phyloP scores from a whole-genome alignment of 2,797 vertebrate species.

The Hipposideros larvatus region DNA sequence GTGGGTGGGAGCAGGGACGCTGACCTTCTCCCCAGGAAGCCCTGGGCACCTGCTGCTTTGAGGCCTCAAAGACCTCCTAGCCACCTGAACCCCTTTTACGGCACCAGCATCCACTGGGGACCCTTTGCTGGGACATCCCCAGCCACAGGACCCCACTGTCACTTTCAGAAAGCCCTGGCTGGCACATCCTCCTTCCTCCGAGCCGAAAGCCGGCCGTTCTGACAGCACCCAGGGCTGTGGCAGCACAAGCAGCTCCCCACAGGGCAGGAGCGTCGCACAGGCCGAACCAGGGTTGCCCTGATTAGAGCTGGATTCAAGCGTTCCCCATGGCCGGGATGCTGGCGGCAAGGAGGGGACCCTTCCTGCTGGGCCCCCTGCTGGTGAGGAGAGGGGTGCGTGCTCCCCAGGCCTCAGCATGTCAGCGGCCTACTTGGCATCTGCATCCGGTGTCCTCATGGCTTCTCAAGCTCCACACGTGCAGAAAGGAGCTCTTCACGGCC shows the following conservation, averaged over 20 bases:
- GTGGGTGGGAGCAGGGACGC: not conserved
- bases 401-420: not conserved
- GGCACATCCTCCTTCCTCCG: no score
- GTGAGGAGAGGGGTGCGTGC: accelerated
- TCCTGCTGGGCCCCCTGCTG: not conserved
- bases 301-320: not conserved
- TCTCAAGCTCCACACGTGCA: not conserved
- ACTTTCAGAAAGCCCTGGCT: no score
- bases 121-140: not conserved
- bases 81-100: no score
- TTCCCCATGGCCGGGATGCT: not conserved
- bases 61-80: not conserved
- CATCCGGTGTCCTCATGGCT: accelerated
- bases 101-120: not conserved
- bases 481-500: no score
- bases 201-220: no score
- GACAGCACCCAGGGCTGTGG: not conserved
- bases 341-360: no score
- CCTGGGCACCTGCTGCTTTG: not conserved
- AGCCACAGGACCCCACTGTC: not conserved
- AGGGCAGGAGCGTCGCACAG: accelerated
- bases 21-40: not conserved
- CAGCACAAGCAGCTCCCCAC: no score
- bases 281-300: not conserved
- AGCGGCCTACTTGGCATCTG: not conserved